Evolutionary conservation across 2,888 invertebrate species (phyloP).

Genomic region (Pseudococcus viburni): DNA sequence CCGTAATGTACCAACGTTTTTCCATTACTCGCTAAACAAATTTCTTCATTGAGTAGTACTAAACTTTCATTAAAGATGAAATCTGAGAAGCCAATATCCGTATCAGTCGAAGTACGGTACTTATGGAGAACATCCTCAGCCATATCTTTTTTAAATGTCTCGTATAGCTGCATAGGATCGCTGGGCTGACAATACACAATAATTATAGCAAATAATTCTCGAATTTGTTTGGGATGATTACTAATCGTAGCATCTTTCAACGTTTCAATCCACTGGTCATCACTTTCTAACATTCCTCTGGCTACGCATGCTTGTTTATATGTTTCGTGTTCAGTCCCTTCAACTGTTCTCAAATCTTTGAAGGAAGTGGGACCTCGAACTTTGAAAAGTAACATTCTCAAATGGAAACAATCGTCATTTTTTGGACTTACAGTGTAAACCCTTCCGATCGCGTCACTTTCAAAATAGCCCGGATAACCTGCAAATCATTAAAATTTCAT

Average conservation of each 20-base stretch:
- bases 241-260: slow-evolving; percentile 51
- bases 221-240: slow-evolving; percentile 57
- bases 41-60: not conserved
- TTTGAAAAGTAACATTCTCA: slow-evolving; percentile 61
- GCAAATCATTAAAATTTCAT: no score
- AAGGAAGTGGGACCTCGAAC: slow-evolving; percentile 63
- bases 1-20: slow-evolving; percentile 35
- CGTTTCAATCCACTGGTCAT: slow-evolving; percentile 60
- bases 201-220: slow-evolving; percentile 65
- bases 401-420: slow-evolving; percentile 60
- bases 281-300: slow-evolving; percentile 68
- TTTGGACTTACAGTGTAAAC: slow-evolving; percentile 66
- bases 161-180: slow-evolving; percentile 9
- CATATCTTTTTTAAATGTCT: not conserved
- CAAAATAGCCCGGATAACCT: not conserved
- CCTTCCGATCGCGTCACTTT: not conserved
- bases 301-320: slow-evolving; percentile 61
- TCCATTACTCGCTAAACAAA: not conserved
- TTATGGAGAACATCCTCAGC: slow-evolving; percentile 13
- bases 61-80: slow-evolving; percentile 31
- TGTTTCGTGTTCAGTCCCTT: not conserved
- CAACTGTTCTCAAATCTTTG: slow-evolving; percentile 41
- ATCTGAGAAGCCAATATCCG: slow-evolving; percentile 23
- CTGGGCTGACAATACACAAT: slow-evolving; percentile 57
- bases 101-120: not conserved